Evolutionary conservation across 2,797 vertebrate genomes (phyloP).

Genomic region (Eurystomus glaucurus): DNA sequence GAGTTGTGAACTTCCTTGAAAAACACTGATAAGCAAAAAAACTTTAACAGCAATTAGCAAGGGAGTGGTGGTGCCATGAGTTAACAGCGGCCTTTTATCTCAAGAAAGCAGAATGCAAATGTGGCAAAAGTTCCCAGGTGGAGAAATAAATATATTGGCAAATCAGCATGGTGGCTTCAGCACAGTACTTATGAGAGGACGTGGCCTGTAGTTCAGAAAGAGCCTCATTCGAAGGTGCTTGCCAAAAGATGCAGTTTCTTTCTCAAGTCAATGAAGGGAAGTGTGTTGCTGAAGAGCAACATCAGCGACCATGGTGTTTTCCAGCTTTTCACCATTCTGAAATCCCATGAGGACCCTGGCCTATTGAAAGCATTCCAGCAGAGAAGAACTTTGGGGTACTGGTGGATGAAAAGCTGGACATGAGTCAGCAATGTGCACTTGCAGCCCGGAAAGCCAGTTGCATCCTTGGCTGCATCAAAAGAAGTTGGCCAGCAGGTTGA

Average conservation of each 20-base stretch:
- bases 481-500: rapidly evolving
- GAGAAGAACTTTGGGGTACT: neutral
- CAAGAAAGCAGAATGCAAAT: slow-evolving; percentile 69
- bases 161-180: slow-evolving; percentile 4
- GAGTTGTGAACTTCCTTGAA: slow-evolving; percentile 81
- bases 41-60: slow-evolving; percentile 62
- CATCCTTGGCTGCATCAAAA: neutral
- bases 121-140: slow-evolving; percentile 29
- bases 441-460: neutral
- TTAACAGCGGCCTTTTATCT: slow-evolving; percentile 36
- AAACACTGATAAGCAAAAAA: slow-evolving; percentile 79
- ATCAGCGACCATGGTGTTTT: neutral
- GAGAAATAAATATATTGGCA: slow-evolving; percentile 33
- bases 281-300: neutral
- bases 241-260: neutral
- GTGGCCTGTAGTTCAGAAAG: neutral
- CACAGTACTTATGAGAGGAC: neutral
- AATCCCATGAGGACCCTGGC: neutral
- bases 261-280: neutral
- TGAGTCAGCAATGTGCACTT: neutral
- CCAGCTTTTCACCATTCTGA: neutral
- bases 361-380: neutral
- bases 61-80: slow-evolving; percentile 39
- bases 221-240: neutral
- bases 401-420: neutral